Evolutionary conservation across 2,888 invertebrate species (phyloP), one percentile per base, ranked within the genome.

Genomic region (Drosophila paracracens): DNA sequence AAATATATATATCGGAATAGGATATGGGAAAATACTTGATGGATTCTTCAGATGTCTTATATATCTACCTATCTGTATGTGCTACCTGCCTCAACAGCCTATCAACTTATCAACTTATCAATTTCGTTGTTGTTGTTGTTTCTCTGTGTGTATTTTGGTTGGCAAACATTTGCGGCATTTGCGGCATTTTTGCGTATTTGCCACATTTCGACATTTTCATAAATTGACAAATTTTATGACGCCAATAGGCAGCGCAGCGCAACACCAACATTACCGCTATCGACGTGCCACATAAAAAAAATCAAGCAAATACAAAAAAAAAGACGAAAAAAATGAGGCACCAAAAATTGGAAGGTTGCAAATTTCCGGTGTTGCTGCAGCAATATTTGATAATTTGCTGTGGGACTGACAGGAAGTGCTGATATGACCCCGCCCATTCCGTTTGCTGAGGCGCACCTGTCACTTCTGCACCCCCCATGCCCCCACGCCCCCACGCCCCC

Each of bases 201-300:
- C 72, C 57, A 63, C 58, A 51, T 74, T 74, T 66, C 43, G 43
- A 43, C 77, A 77, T 83, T 82, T 78, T 75, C 83, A 82, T 81
- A 82, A 82, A 82, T 74, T 82, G 83, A 83, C 82, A 83, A 83
- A 82, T 82, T 82, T 83, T 83, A 83, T 78, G 78, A 71, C 73
- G 76, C 70, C 83, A 82, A 80, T 82, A 79, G 83, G 81, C 83
- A 58, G 50, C 72, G 81, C 83, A 58, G 46, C 72, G 64, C n/a
- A 43, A 35, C 66, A 36, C 27, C 54, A 54, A n/a, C 58, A 66
- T 61, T 74, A 65, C 58, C 63, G 74, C 66, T 74, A 81, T 78
- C 78, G 81, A 78, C 78, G 65, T 58, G 74, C 36, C 50, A 61
- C 62, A 13, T 18, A 43, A 43, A 58, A 36, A 29, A 27, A 29